Percentiles rank a stretch among this genome's conserved stretches.
phyloP scores from a whole-genome alignment of 35 echinoderm and acorn worm genomes.

The Patiria miniata region DNA sequence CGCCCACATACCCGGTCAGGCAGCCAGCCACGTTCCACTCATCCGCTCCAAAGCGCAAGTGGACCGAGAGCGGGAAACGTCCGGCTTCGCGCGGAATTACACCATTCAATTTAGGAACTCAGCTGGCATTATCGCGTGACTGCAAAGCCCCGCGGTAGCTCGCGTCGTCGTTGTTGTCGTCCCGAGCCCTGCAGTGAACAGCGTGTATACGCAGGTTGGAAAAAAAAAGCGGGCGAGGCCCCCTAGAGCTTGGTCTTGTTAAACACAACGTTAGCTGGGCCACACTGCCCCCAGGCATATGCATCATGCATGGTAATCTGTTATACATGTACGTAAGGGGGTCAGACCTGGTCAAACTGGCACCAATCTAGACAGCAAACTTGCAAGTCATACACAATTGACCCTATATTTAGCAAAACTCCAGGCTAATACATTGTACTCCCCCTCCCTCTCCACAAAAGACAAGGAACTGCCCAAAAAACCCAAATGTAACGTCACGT shows the following conservation, averaged over 20 bases:
- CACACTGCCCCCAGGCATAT: conserved; percentile 1
- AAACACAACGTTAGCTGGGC: conserved; percentile 15
- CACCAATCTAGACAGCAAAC: no score
- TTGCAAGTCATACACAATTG: no score
- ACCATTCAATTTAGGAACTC: conserved; percentile 31
- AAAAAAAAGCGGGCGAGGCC: no score
- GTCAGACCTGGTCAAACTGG: not conserved
- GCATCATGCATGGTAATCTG: conserved; percentile 25
- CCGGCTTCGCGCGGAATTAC: conserved; percentile 18
- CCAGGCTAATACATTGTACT: no score
- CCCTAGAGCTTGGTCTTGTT: not conserved
- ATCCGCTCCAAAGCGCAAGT: not conserved
- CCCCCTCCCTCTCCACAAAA: no score
- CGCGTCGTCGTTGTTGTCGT: no score
- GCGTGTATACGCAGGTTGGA: no score
- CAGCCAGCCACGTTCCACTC: conserved; percentile 6
- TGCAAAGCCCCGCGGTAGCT: not conserved
- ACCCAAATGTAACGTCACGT: no score
- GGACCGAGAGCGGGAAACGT: not conserved
- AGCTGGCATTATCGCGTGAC: conserved; percentile 20
- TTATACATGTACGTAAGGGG: not conserved
- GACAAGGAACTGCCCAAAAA: no score
- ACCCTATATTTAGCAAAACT: no score
- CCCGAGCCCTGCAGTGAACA: no score
- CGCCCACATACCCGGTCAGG: conserved; percentile 28